These are phyloP conservation scores for Oegoconia quadripuncta DNA, from an alignment of 2,888 invertebrate species.

Conservation along the genomic window DNA sequence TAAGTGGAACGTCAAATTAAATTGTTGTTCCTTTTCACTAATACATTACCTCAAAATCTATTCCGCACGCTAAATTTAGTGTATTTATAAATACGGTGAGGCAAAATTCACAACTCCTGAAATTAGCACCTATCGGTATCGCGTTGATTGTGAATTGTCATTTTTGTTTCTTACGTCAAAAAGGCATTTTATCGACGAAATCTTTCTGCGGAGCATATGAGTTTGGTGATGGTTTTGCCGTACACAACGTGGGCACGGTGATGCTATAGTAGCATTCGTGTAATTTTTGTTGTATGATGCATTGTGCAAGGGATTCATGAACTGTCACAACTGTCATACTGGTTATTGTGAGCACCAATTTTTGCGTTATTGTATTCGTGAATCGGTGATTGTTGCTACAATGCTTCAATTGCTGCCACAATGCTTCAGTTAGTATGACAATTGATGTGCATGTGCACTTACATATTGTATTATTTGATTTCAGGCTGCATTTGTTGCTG, in stretches of 20 bases:
- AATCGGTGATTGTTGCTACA: too few species aligned
- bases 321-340: constrained; percentile 24
- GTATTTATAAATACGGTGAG: constrained; percentile 21
- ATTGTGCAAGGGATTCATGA: constrained; percentile 16
- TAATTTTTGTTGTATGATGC: constrained; percentile 30
- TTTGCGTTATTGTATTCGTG: neutral
- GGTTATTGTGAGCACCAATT: neutral
- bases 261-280: constrained; percentile 11
- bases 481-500: constrained; percentile 49
- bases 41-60: constrained; percentile 25
- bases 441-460: neutral
- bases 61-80: constrained; percentile 16
- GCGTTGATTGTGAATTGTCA: constrained; percentile 35
- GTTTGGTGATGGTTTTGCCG: neutral
- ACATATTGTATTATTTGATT: constrained; percentile 33
- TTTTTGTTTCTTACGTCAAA: constrained; percentile 46
- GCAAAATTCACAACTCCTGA: constrained; percentile 24
- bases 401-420: too few species aligned
- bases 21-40: constrained; percentile 51
- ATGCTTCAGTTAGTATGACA: neutral
- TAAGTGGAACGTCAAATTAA: constrained; percentile 73
- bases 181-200: constrained; percentile 31
- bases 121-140: constrained; percentile 23
- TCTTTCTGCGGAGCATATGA: constrained; percentile 17
- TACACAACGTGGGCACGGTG: constrained; percentile 1